Evolutionary conservation across 2,113 vertebrate species (phyloP), one percentile per base, ranked within the genome.

Genomic region (Argyrosomus japonicus): DNA sequence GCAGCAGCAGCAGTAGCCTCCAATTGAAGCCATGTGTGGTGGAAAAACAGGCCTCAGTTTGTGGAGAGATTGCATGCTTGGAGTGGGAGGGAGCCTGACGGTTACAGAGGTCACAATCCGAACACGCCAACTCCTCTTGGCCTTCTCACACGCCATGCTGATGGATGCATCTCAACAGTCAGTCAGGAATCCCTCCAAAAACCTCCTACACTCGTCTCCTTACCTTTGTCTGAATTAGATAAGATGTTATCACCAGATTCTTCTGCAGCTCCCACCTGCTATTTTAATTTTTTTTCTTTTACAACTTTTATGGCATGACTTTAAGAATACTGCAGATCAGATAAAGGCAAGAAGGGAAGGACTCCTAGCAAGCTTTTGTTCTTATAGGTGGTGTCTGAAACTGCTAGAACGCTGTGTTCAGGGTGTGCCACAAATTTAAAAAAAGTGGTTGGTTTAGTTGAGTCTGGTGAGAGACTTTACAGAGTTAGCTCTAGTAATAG

Each of bases 21-120:
- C 91, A 92, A 95, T 92, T 92, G 91, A 89, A 94, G 89, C 88
- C 93, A 94, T 94, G 90, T 93, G 94, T 90, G 86, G 85, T 85
- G 90, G 92, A 93, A 92, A 90, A 93, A 93, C 92, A 92, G 90
- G 87, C 84, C 77, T 72, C 45, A 60, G 90, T 93, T 91, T 92
- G 90, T 89, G 90, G 88, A 88, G 83, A 51, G 82, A 83, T 92
- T 75, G 87, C 90, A 93, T 92, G 92, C 93, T 94, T 90, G 87
- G 79, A 91, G 91, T 93, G 92, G 91, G 93, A 92, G 92, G 89
- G 89, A 91, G 81, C 81, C 83, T 58, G 88, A 61, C 68, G 84
- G 88, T 91, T 89, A 86, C 80, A 87, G 88, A 91, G 94, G 93
- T 94, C 91, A 91, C 87, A 80, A 90, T 91, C 87, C 79, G 75